Evolutionary conservation across 2,113 vertebrate genomes (phyloP), one percentile per base, ranked within the genome.

Genomic region (Glaucidium brasilianum): DNA sequence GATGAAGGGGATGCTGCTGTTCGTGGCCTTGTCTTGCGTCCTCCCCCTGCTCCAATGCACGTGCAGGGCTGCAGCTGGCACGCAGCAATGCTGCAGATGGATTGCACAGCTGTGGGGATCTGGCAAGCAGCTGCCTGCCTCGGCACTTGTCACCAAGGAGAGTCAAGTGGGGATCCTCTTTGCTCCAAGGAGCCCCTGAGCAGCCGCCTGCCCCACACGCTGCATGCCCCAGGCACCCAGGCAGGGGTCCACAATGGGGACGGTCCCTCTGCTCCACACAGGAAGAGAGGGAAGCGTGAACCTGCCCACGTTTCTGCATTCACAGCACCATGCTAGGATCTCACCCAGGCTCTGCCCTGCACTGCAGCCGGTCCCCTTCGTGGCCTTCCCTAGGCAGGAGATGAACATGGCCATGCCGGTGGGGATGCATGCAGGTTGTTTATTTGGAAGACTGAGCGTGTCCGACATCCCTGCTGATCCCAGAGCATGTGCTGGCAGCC

Each of bases 241-340:
- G 17, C 23, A 21, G 0, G 0, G 32, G 7, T 19, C 10, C 56
- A 8, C 2, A 0, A 0, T 0, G 0, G 41, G 17, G n/a, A 32
- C 1, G 2, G 32, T 50, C 9, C 12, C 30, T 52, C 18, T 21
- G 49, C 11, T 39, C 53, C 0, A 0, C 2, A 1, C 0, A 2
- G n/a, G 67, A 26, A 25, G 3, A 11, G 1, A 4, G 35, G 34
- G 73, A 32, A 30, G 8, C 1, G 5, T 3, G 29, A 37, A 15
- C 5, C 34, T 73, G 39, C 41, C 62, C 17, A 4, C 1, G 5
- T 25, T 37, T 41, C 66, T 56, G 23, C 15, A 0, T 14, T 50
- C 5, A 2, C 30, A 59, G 7, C 4, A 3, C 7, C 41, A 18
- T 27, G 1, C 15, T 2, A 19, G 18, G 15, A 15, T n/a, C 30